phyloP scores from a whole-genome alignment of 1,140 invertebrate genomes.

The Neotoxoptera formosana region DNA sequence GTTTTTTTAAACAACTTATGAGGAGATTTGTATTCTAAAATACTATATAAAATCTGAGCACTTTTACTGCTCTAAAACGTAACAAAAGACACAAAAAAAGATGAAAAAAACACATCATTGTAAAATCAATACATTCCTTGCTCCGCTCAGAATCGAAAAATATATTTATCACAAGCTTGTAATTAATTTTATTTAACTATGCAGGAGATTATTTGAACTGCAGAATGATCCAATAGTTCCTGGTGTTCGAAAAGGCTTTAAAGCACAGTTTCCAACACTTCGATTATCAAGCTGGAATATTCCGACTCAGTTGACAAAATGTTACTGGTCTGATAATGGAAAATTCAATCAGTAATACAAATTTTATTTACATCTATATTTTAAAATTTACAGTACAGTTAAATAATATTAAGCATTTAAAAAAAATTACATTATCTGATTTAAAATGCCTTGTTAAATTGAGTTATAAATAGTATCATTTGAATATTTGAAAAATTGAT shows the following conservation, averaged over 20 bases:
- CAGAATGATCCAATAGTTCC: slow-evolving; percentile 39
- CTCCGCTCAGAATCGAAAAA: background rate
- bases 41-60: too few relatives aligned
- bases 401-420: too few relatives aligned
- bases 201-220: slow-evolving; percentile 36
- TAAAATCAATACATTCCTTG: too few relatives aligned
- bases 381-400: background rate
- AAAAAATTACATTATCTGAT: too few relatives aligned
- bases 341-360: slow-evolving; percentile 22
- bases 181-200: background rate
- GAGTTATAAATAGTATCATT: too few relatives aligned
- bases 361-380: background rate
- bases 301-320: background rate
- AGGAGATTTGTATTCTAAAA: too few relatives aligned
- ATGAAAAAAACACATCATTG: too few relatives aligned
- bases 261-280: background rate
- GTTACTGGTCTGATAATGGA: background rate
- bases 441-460: too few relatives aligned
- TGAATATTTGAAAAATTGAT: too few relatives aligned
- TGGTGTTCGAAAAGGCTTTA: background rate
- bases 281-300: background rate
- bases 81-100: too few relatives aligned
- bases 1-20: too few relatives aligned
- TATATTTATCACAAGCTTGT: background rate
- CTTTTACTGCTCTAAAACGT: too few relatives aligned